Evolutionary conservation across 2,113 vertebrate species (phyloP), one percentile per base, ranked within the genome.

Genomic region (Lepidothrix coronata): DNA sequence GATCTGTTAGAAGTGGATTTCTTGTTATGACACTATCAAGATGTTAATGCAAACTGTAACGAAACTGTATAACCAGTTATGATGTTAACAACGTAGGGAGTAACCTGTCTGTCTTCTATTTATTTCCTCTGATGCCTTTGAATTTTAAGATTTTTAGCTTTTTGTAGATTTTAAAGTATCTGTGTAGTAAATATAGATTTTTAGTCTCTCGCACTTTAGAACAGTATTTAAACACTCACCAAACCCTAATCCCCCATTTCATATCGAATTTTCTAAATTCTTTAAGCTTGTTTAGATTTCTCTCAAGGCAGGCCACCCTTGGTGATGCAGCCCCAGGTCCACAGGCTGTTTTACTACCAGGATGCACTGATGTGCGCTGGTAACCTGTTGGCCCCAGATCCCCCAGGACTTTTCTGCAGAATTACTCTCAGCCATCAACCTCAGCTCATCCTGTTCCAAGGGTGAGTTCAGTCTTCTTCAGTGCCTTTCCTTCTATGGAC

Each of bases 341-440:
- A 4, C 17, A 51, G 9, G 3, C 5, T 80, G 14, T 49, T 58
- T 63, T 49, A 3, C 5, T 59, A 12, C 7, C 5, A 3, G 2
- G 6, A 8, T 4, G 3, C 24, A 33, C 28, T 39, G 21, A 13
- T 67, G 5, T 5, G 0, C 44, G 11, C 25, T 55, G 25, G 20
- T 14, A 19, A 68, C 9, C 27, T 75, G 3, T 18, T 92, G 37
- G 8, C 3, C 19, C 8, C 21, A 17, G 14, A 2, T 17, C 3
- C 3, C 13, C 11, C 12, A 35, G 15, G 5, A 31, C 1, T 43
- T 51, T 74, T 88, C 41, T 88, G 13, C 12, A 74, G 16, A 82
- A 3, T 22, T 55, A 7, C 11, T 79, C 17, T 70, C 31, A 57
- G 4, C 7, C 5, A 28, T 33, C 22, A 70, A 7, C 14, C 7